A percentile compares a stretch with the other conserved stretches of the same genome.
Evolutionary conservation across 2,113 vertebrate genomes (phyloP).

Genomic region (Meleagris gallopavo): DNA sequence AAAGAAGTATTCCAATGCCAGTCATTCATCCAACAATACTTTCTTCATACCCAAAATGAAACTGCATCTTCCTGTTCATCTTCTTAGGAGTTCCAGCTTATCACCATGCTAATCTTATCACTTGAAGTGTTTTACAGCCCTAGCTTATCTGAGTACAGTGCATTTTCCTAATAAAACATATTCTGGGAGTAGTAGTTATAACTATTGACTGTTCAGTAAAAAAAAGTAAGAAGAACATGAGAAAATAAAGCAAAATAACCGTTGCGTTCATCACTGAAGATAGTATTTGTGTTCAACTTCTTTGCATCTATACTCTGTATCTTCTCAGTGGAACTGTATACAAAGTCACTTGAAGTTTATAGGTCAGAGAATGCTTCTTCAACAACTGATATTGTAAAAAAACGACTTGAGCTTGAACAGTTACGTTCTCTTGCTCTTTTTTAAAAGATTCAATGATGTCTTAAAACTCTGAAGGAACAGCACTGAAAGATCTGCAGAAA

Average conservation of each 20-base stretch:
- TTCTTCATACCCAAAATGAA: conserved; percentile 26
- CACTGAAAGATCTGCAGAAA: conserved; percentile 27
- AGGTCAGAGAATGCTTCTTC: conserved; percentile 48
- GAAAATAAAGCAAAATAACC: conserved; percentile 10
- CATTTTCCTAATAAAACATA: neutral
- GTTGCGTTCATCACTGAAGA: neutral
- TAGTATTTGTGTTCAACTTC: neutral
- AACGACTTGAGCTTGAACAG: conserved; percentile 23
- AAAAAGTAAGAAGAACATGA: neutral
- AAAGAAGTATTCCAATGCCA: conserved; percentile 26
- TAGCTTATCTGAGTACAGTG: neutral
- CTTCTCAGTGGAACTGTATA: neutral
- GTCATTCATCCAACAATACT: conserved; percentile 4
- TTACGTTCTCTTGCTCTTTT: neutral
- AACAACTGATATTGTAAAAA: conserved; percentile 45
- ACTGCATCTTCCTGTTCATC: neutral
- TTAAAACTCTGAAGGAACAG: conserved; percentile 35
- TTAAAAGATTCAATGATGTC: neutral
- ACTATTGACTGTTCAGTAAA: neutral
- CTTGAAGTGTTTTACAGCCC: neutral
- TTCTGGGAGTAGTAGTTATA: neutral
- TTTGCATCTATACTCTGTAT: neutral
- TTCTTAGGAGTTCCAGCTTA: neutral
- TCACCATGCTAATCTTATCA: neutral
- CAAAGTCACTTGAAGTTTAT: conserved; percentile 33